A percentile compares a stretch with the other conserved stretches of the same genome.
Evolutionary conservation across 2,888 invertebrate species (phyloP).

Genomic region (Phragmatobia fuliginosa): DNA sequence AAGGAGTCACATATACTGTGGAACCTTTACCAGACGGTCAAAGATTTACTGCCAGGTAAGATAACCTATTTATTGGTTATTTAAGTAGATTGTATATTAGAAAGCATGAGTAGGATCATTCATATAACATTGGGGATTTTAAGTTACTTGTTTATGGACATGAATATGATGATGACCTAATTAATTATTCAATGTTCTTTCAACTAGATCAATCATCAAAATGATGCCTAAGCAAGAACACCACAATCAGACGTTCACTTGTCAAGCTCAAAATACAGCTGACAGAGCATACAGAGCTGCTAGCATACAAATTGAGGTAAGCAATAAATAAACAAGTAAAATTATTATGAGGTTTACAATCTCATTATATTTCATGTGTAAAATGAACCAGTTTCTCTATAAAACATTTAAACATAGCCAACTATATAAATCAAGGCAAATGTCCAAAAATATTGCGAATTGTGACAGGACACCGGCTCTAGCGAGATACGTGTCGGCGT

Average conservation of each 20-base stretch:
- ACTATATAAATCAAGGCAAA: neutral
- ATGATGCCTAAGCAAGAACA: conserved; percentile 92
- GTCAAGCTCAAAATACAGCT: conserved; percentile 96
- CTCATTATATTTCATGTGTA: neutral
- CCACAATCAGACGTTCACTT: conserved; percentile 94
- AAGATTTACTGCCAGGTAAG: conserved; percentile 90
- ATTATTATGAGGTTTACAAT: neutral
- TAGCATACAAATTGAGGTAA: conserved; percentile 93
- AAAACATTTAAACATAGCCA: neutral
- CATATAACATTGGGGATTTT: too few relatives aligned
- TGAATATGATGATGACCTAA: neutral
- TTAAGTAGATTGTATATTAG: neutral
- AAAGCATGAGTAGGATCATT: neutral
- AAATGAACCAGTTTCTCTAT: neutral
- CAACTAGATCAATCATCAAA: conserved; percentile 91
- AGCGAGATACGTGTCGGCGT: conserved; percentile 41
- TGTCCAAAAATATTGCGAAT: conserved; percentile 43
- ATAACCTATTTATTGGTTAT: neutral
- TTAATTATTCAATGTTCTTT: conserved; percentile 1
- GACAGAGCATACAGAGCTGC: conserved; percentile 94
- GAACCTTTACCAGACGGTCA: conserved; percentile 93
- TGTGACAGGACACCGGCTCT: conserved; percentile 41
- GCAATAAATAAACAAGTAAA: conserved; percentile 45
- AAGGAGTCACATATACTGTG: conserved; percentile 92
- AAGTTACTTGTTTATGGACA: neutral